A percentile compares a stretch with the other conserved stretches of the same genome.
Evolutionary conservation across 23 tunicate species (phyloP).

Genomic region (Trididemnum miniatum): DNA sequence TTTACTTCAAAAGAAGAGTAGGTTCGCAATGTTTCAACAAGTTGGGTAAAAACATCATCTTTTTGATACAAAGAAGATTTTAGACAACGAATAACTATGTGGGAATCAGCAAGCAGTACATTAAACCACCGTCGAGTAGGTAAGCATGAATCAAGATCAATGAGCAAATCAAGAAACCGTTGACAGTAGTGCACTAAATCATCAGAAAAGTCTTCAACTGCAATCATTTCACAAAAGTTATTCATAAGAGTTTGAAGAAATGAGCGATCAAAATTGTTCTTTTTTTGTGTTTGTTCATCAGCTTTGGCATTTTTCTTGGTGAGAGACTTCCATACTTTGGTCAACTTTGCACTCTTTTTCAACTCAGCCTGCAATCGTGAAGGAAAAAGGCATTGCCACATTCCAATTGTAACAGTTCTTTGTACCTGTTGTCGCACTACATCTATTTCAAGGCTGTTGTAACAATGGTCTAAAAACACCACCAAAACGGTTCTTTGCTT

Average conservation of each 20-base stretch:
- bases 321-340: constrained; percentile 75
- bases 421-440: constrained; percentile 74
- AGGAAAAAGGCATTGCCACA: constrained; percentile 73
- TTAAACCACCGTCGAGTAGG: constrained; percentile 94
- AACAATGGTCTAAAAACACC: constrained; percentile 89
- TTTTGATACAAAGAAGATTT: constrained; percentile 68
- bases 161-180: constrained; percentile 87
- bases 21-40: constrained; percentile 68
- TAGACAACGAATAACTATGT: constrained; percentile 80
- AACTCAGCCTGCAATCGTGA: constrained; percentile 74
- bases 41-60: constrained; percentile 94
- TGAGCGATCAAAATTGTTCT: constrained; percentile 60
- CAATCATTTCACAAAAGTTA: constrained; percentile 71
- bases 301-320: constrained; percentile 82
- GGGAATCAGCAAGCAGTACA: constrained; percentile 58
- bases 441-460: constrained; percentile 95
- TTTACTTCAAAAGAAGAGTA: constrained; percentile 94
- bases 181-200: constrained; percentile 68
- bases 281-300: constrained; percentile 53
- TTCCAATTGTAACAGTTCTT: constrained; percentile 72
- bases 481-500: constrained; percentile 75
- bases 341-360: constrained; percentile 61
- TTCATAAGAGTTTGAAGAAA: constrained; percentile 64
- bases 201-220: constrained; percentile 56
- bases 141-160: constrained; percentile 93